Percentiles rank a stretch among this genome's conserved stretches.
Conservation (phyloP, 1,140 invertebrate genomes). For the Drosophila ercepeae region DNA sequence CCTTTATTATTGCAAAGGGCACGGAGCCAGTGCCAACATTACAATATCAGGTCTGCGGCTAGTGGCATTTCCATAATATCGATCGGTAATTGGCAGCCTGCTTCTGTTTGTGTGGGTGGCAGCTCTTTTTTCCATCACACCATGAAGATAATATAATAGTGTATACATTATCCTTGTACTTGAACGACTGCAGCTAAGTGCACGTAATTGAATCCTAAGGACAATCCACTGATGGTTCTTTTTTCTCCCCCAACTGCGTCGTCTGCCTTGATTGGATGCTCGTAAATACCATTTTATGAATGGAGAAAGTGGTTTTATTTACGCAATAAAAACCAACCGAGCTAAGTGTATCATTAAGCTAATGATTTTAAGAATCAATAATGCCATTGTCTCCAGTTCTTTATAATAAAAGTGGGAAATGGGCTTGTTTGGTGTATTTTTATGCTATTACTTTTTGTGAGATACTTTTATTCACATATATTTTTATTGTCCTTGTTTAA, state of each 20-base stretch:
- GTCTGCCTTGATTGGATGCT: conserved; percentile 39
- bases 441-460: background rate
- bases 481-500: background rate
- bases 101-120: conserved; percentile 12
- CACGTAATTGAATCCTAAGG: conserved; percentile 70
- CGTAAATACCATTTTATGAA: conserved; percentile 53
- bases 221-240: conserved; percentile 33
- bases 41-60: conserved; percentile 58
- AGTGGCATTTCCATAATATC: conserved; percentile 78
- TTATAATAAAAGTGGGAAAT: too few species aligned
- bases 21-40: conserved; percentile 51
- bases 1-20: conserved; percentile 66
- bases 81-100: conserved; percentile 47
- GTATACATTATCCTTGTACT: conserved; percentile 74
- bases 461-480: background rate
- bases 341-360: background rate
- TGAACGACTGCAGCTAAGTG: conserved; percentile 74
- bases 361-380: conserved; percentile 9
- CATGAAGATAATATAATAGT: conserved; percentile 10
- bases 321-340: conserved; percentile 8
- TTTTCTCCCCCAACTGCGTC: conserved; percentile 35
- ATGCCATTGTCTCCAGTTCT: too few species aligned
- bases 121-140: conserved; percentile 27
- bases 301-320: conserved; percentile 3
- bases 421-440: background rate